phyloP scores from a whole-genome alignment of 2,113 vertebrate genomes.

The Sinocyclocheilus grahami region DNA sequence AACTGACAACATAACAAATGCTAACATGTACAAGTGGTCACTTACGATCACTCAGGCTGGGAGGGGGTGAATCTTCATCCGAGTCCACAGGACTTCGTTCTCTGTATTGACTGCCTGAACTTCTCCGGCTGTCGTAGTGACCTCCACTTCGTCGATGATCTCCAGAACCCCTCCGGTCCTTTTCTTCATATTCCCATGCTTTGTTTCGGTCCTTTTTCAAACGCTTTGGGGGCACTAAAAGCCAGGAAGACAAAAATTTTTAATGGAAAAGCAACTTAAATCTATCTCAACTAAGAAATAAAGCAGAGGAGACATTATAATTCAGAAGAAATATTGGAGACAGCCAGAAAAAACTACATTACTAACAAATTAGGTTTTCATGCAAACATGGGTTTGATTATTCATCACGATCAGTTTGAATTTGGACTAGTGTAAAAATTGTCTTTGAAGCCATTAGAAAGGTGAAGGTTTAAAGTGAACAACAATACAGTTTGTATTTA shows the following conservation, averaged over 20 bases:
- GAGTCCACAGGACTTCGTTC: constrained; percentile 82
- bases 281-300: background rate
- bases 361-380: background rate
- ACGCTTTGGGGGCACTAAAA: constrained; percentile 82
- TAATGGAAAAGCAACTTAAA: background rate
- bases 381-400: background rate
- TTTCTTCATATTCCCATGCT: constrained; percentile 82
- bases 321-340: no score
- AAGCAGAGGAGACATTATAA: background rate
- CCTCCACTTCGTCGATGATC: constrained; percentile 77
- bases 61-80: constrained; percentile 76
- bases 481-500: background rate
- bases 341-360: no score
- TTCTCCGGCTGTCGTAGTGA: constrained; percentile 78
- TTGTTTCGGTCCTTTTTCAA: constrained; percentile 80
- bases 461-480: background rate
- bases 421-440: background rate
- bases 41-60: constrained; percentile 82
- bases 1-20: background rate
- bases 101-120: constrained; percentile 80
- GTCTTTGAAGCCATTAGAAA: background rate
- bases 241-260: background rate
- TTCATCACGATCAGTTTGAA: background rate
- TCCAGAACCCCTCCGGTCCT: constrained; percentile 80
- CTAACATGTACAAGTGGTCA: background rate